Evolutionary conservation across 2,113 vertebrate genomes (phyloP).

Genomic region (Otis tarda): DNA sequence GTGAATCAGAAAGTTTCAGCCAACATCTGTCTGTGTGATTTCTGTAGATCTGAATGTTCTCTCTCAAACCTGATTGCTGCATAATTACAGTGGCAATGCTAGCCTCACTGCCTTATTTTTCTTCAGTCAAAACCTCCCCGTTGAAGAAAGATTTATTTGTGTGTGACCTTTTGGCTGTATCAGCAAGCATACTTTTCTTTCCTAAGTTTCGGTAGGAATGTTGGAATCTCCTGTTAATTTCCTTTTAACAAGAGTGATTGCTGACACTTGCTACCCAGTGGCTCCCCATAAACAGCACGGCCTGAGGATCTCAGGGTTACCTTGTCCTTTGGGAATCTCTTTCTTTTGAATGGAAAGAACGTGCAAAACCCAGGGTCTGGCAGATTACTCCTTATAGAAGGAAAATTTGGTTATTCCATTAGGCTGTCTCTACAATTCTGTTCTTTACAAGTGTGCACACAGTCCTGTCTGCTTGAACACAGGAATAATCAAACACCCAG

Average conservation of each 20-base stretch:
- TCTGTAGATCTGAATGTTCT: background rate
- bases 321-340: background rate
- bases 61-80: background rate
- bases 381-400: background rate
- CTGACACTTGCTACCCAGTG: background rate
- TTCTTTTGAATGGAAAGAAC: background rate
- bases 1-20: background rate
- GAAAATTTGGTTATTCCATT: rapidly evolving
- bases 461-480: background rate
- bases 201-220: background rate
- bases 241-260: background rate
- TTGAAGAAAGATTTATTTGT: background rate
- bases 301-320: background rate
- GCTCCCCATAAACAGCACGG: background rate
- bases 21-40: background rate
- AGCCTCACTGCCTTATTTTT: background rate
- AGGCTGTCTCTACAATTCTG: background rate
- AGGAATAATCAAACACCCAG: background rate
- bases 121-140: background rate
- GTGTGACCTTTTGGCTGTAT: background rate
- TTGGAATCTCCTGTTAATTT: background rate
- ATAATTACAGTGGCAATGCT: background rate
- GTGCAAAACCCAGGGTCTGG: background rate
- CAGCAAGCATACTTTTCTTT: background rate
- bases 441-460: background rate